These are phyloP conservation scores for Euura lappo DNA, from an alignment of 1,140 invertebrate genomes.

Conservation along the genomic window DNA sequence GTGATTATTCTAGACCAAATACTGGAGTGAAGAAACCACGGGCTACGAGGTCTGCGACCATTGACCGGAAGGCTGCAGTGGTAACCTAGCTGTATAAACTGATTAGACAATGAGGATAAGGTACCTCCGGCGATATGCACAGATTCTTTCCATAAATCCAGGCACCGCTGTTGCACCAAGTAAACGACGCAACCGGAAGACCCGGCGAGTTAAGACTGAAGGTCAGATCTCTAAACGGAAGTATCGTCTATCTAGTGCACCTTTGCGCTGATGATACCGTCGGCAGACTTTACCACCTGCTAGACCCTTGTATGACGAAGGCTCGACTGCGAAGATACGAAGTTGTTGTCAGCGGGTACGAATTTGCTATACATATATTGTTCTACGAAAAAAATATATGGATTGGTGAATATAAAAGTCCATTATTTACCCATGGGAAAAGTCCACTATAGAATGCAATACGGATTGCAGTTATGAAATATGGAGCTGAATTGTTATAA, in stretches of 20 bases:
- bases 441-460: no score
- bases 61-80: conserved; percentile 22
- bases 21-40: conserved; percentile 17
- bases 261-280: conserved; percentile 47
- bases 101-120: neutral
- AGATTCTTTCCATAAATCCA: conserved; percentile 24
- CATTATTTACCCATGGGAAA: conserved; percentile 10
- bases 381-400: neutral
- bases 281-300: conserved; percentile 43
- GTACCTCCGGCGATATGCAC: neutral
- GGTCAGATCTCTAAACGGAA: conserved; percentile 50
- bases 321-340: conserved; percentile 39
- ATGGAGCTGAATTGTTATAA: no score
- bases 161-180: conserved; percentile 42
- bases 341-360: conserved; percentile 50
- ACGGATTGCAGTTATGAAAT: no score
- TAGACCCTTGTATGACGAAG: conserved; percentile 41
- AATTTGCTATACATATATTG: neutral
- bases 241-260: conserved; percentile 47
- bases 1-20: neutral
- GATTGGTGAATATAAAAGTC: neutral
- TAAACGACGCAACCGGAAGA: conserved; percentile 44
- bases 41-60: conserved; percentile 21
- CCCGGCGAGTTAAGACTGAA: conserved; percentile 48
- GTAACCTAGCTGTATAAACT: neutral